Base-by-base conservation (phyloP, 1,140 invertebrate species). In the Physella acuta region DNA sequence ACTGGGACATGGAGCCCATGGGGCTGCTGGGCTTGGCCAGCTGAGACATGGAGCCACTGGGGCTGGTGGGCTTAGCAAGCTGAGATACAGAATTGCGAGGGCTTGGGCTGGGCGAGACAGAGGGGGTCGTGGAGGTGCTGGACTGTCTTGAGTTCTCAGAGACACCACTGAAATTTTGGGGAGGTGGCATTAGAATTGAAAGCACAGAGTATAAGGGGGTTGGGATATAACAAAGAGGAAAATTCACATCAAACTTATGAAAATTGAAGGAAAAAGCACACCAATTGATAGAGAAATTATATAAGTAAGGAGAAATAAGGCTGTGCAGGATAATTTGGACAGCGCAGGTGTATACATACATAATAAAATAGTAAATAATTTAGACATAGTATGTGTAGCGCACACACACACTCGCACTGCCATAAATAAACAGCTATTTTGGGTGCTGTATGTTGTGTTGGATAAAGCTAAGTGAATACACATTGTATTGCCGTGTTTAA, bases 71-170 rank as follows among this genome's bases (percentile, higher is more conserved):
- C 26, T 60, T 59, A 2, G 56, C 66, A 31, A 68, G 66, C 55
- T 68, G 56, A 20, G 66, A 68, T 26, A 68, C 49, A 8, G 66
- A 68, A 30, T 60, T 68, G 8, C 66, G 24, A 3, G 66, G 66
- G 31, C 55, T 59, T 26, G 66, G 66, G 36, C 36, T 26, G 28
- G 66, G 66, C 0, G 66, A 68, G 17, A 68, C 56, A 30, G 66
- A 68, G 0, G 66, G 66, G 28, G 66, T 68, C 3, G 66, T 68
- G n/a, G 66, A 68, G n/a, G 66, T 60, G 56, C 66, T 68, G 11
- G 66, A 68, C 39, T 30, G 55, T n/a, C 55, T 26, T 28, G 66
- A 68, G 64, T 55, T 56, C 24, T 37, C 60, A 56, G 28, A 20
- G 34, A 71, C 55, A 26, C 61, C 36, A 36, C 67, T 65, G 53